phyloP scores from a whole-genome alignment of 1,140 invertebrate species.

The Aphidius gifuensis region DNA sequence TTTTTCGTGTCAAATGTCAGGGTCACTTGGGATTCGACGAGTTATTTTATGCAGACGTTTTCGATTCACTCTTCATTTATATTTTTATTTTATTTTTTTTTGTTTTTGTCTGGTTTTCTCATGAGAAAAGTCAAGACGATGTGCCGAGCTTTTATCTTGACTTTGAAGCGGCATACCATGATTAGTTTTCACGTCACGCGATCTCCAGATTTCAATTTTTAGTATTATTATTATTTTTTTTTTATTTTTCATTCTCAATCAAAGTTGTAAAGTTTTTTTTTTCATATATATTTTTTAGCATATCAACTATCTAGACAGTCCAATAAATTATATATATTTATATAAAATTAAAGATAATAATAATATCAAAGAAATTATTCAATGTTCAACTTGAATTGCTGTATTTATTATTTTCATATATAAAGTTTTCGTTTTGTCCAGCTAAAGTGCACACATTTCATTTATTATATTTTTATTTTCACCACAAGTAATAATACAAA shows the following conservation, averaged over 20 bases:
- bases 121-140: neutral
- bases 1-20: no score
- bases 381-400: no score
- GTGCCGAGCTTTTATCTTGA: neutral
- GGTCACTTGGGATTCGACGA: neutral
- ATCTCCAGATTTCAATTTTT: conserved; percentile 10
- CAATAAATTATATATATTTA: neutral
- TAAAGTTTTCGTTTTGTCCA: no score
- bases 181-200: conserved; percentile 17
- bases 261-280: neutral
- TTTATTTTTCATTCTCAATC: no score
- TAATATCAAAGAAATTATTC: no score
- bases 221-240: neutral
- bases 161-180: neutral
- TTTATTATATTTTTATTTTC: no score
- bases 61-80: neutral
- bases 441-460: no score
- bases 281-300: neutral
- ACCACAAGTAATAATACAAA: no score
- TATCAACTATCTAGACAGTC: neutral
- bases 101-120: conserved; percentile 10
- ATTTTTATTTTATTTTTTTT: conserved; percentile 2
- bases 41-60: neutral
- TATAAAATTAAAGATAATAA: no score
- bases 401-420: no score